These are phyloP conservation scores for Coryphaenoides rupestris DNA, from an alignment of 2,113 vertebrate species.

Conservation along the genomic window DNA sequence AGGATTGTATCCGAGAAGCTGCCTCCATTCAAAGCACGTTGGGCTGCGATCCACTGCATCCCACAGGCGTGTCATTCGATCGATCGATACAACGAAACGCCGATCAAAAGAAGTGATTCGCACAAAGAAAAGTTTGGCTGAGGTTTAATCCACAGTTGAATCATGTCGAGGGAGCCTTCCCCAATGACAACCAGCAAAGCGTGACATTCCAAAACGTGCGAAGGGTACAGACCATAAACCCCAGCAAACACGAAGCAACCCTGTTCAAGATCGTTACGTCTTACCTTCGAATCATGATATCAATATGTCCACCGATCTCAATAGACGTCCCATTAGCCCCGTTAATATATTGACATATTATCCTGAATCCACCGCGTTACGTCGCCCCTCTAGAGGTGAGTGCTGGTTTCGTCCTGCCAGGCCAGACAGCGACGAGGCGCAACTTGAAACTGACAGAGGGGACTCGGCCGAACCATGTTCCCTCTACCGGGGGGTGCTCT, in stretches of 20 bases:
- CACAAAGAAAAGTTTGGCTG: no score
- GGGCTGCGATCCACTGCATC: no score
- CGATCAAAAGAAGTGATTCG: no score
- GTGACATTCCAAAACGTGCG: conserved; percentile 21
- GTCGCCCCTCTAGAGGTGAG: no score
- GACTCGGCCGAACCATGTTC: conserved; percentile 40
- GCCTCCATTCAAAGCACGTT: no score
- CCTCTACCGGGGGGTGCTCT: neutral
- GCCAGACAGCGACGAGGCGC: conserved; percentile 49
- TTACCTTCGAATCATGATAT: conserved; percentile 7
- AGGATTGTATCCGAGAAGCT: no score
- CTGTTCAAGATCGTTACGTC: neutral
- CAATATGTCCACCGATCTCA: neutral
- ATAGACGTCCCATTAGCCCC: neutral
- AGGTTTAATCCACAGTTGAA: no score
- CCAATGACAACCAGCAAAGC: neutral
- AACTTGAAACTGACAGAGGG: conserved; percentile 70
- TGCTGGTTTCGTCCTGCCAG: neutral
- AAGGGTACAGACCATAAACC: neutral
- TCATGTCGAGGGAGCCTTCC: neutral
- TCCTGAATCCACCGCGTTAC: no score
- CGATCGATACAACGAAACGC: no score
- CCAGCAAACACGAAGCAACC: neutral
- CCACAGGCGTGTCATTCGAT: no score
- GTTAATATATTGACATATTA: no score